Conservation (phyloP, 2,113 vertebrate species). For the Macquaria australasica region DNA sequence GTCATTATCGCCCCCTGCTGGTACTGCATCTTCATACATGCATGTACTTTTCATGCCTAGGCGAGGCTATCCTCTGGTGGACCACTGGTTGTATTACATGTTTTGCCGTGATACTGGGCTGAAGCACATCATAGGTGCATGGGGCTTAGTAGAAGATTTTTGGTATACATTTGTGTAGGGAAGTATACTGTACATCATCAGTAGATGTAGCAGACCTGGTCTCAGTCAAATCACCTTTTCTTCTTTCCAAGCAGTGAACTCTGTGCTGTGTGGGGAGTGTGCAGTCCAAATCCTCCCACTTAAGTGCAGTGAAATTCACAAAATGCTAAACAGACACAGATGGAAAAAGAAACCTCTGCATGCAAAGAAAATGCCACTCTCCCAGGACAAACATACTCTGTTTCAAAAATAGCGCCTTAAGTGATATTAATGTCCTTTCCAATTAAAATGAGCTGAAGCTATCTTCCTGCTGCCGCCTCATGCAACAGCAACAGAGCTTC, state of each 20-base stretch:
- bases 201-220: not conserved
- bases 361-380: not conserved
- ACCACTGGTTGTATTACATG: too few species aligned
- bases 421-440: not conserved
- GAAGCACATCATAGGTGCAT: not conserved
- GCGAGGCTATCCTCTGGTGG: too few species aligned
- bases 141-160: not conserved
- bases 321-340: not conserved
- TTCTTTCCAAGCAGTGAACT: not conserved
- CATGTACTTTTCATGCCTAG: too few species aligned
- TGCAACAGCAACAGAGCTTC: not conserved
- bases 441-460: not conserved
- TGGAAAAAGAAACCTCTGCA: not conserved
- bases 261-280: not conserved
- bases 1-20: too few species aligned
- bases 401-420: not conserved
- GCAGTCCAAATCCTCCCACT: not conserved
- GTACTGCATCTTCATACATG: too few species aligned
- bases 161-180: not conserved
- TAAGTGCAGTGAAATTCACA: not conserved
- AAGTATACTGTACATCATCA: not conserved
- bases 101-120: too few species aligned
- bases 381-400: not conserved
- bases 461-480: not conserved
- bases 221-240: not conserved